These are phyloP conservation scores for Pharmacophagus antenor DNA, from an alignment of 2,888 invertebrate genomes.

Conservation along the genomic window DNA sequence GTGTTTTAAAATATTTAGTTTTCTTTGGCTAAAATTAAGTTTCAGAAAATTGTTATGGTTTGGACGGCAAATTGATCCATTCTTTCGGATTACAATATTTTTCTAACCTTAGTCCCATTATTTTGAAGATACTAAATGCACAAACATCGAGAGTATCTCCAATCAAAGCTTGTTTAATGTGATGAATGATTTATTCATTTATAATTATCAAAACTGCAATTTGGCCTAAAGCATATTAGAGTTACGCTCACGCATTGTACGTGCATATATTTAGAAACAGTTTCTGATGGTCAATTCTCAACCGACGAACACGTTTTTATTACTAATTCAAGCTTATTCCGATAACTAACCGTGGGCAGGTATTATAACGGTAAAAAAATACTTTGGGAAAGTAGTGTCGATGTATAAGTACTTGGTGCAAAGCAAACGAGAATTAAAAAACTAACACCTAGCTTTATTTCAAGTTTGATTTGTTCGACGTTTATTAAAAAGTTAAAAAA, in stretches of 20 bases:
- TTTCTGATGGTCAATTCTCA: conserved; percentile 8
- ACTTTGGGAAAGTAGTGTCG: conserved; percentile 23
- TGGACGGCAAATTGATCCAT: too few relatives aligned
- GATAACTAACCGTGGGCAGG: conserved; percentile 20
- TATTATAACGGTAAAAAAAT: conserved; percentile 33
- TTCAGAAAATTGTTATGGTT: too few relatives aligned
- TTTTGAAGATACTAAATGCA: too few relatives aligned
- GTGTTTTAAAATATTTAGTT: too few relatives aligned
- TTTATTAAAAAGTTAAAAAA: neutral
- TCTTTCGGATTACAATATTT: too few relatives aligned
- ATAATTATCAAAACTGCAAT: conserved; percentile 4
- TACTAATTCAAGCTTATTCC: conserved; percentile 6
- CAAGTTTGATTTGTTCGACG: neutral
- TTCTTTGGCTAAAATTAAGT: too few relatives aligned
- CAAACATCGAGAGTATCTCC: too few relatives aligned
- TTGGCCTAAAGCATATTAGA: neutral
- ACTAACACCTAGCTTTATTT: neutral
- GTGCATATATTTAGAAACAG: conserved; percentile 5
- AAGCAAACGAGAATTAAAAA: neutral
- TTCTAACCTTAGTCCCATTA: too few relatives aligned
- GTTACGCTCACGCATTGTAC: conserved; percentile 1
- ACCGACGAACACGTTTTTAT: conserved; percentile 14
- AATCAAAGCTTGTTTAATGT: too few relatives aligned
- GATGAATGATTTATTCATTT: too few relatives aligned
- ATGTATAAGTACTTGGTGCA: neutral